These are phyloP conservation scores for Platyura marginata DNA, from an alignment of 1,140 invertebrate genomes.

Conservation along the genomic window DNA sequence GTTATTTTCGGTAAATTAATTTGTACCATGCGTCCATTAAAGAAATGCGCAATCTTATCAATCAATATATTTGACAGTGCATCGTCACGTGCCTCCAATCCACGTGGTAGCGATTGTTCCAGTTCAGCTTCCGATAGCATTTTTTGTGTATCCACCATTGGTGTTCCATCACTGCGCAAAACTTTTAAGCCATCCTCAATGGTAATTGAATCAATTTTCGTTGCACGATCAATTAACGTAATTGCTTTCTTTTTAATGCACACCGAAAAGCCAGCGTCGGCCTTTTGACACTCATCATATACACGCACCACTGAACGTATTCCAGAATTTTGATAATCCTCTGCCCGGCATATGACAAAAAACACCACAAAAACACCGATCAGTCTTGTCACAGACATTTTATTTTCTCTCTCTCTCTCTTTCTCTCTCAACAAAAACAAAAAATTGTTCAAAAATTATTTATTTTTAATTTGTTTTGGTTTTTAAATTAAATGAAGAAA, in stretches of 20 bases:
- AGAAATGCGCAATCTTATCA: conserved; percentile 45
- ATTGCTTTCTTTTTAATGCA: conserved; percentile 67
- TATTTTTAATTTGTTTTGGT: not conserved
- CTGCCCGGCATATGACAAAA: not conserved
- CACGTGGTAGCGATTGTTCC: conserved; percentile 40
- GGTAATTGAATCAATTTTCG: conserved; percentile 43
- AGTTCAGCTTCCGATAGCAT: conserved; percentile 36
- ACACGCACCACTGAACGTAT: conserved; percentile 33
- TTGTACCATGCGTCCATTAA: conserved; percentile 55
- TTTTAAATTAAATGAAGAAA: not conserved
- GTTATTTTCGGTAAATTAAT: conserved; percentile 50
- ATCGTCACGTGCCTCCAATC: conserved; percentile 38
- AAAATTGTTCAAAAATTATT: no score
- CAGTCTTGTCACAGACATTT: not conserved
- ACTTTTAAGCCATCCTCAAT: conserved; percentile 44
- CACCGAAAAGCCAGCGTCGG: conserved; percentile 37
- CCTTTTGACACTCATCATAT: conserved; percentile 39
- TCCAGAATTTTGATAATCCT: conserved; percentile 15
- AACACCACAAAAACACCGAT: conserved; percentile 1
- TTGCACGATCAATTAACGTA: conserved; percentile 49
- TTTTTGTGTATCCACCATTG: conserved; percentile 11
- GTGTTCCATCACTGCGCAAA: conserved; percentile 31
- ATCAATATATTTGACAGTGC: conserved; percentile 45
- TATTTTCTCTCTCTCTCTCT: conserved; percentile 1
- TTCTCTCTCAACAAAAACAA: not conserved